Conservation (phyloP, 2,888 invertebrate species). For the Thecophora atra region DNA sequence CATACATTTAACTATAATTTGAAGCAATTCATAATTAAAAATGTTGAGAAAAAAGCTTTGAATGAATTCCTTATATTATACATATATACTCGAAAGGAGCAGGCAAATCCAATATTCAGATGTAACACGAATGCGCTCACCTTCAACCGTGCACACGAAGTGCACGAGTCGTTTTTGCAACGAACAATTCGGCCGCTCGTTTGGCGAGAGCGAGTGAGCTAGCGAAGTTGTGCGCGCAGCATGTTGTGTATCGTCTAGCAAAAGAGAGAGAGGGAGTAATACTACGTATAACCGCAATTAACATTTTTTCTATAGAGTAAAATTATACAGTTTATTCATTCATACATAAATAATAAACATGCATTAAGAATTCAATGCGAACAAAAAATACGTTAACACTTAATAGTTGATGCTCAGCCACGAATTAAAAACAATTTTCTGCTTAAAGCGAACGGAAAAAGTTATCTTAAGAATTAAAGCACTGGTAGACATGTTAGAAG, state of each 20-base stretch:
- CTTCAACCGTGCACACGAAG: neutral
- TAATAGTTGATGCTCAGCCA: conserved; percentile 24
- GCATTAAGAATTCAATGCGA: conserved; percentile 5
- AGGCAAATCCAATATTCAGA: neutral
- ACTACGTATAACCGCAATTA: conserved; percentile 3
- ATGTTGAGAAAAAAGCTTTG: conserved; percentile 23
- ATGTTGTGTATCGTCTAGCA: neutral
- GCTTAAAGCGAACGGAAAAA: conserved; percentile 34
- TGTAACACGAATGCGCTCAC: neutral
- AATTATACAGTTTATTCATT: conserved; percentile 15
- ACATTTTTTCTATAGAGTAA: conserved; percentile 21
- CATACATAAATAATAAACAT: conserved; percentile 7
- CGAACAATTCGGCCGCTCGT: conserved; percentile 31
- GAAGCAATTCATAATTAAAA: conserved; percentile 33
- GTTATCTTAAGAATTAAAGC: conserved; percentile 33
- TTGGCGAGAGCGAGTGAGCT: neutral
- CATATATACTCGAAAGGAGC: neutral
- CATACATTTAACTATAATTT: conserved; percentile 33
- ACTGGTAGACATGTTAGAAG: conserved; percentile 41
- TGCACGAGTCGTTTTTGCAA: neutral
- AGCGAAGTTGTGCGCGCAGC: neutral
- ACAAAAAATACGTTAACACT: conserved; percentile 16
- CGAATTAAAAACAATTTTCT: conserved; percentile 15
- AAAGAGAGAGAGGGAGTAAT: conserved; percentile 23
- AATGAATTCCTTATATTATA: conserved; percentile 18